A percentile compares a stretch with the other conserved stretches of the same genome.
Evolutionary conservation across 2,888 invertebrate genomes (phyloP).

Genomic region (Chloroclystis v-ata): DNA sequence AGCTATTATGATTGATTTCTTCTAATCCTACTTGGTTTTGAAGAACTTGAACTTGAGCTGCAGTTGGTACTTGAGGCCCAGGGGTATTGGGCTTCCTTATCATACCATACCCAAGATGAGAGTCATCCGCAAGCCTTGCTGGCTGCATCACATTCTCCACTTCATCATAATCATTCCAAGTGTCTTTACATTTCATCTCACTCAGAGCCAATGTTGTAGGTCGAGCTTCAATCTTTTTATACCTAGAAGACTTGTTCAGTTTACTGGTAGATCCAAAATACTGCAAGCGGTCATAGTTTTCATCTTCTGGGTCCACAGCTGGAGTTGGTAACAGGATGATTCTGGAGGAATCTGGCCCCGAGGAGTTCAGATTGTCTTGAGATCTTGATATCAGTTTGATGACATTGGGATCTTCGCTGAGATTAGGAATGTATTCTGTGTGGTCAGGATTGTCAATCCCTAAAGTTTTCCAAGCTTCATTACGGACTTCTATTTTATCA

Average conservation of each 20-base stretch:
- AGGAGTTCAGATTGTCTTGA: conserved; percentile 67
- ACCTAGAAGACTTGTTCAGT: conserved; percentile 79
- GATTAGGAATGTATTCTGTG: conserved; percentile 78
- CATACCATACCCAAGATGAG: conserved; percentile 87
- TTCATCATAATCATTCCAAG: conserved; percentile 87
- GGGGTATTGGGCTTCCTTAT: conserved; percentile 82
- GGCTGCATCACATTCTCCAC: conserved; percentile 83
- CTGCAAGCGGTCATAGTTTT: conserved; percentile 88
- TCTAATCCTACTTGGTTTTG: conserved; percentile 67
- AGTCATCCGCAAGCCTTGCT: conserved; percentile 86
- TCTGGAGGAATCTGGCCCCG: conserved; percentile 72
- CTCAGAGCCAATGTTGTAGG: conserved; percentile 73
- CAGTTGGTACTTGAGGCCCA: conserved; percentile 73
- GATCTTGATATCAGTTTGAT: conserved; percentile 74
- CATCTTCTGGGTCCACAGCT: conserved; percentile 71
- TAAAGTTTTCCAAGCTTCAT: conserved; percentile 89
- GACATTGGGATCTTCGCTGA: conserved; percentile 67
- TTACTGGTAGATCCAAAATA: conserved; percentile 88
- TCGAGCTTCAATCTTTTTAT: conserved; percentile 83
- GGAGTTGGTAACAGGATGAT: conserved; percentile 76
- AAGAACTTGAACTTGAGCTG: conserved; percentile 69
- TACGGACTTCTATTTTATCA: conserved; percentile 86
- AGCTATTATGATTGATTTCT: conserved; percentile 82
- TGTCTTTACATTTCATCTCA: conserved; percentile 67
- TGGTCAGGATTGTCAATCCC: conserved; percentile 86